These are phyloP conservation scores for Drosophila navojoa DNA, from an alignment of 1,140 invertebrate genomes.

Conservation along the genomic window DNA sequence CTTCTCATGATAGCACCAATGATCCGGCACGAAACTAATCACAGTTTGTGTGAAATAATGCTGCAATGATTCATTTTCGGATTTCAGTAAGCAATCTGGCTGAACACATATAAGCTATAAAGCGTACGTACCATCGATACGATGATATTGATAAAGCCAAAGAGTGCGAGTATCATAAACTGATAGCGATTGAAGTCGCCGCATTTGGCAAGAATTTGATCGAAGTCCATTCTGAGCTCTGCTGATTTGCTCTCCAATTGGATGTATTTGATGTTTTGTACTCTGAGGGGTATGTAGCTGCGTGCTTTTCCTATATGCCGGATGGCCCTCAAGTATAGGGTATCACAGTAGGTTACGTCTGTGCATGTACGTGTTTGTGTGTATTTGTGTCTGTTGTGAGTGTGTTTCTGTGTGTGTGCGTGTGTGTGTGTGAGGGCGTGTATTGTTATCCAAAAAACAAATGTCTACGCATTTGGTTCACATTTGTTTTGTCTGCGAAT, in stretches of 20 bases:
- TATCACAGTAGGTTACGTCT: slow-evolving; percentile 36
- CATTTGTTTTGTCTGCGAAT: slow-evolving; percentile 60
- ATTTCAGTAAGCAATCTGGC: no score
- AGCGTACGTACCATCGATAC: slow-evolving; percentile 83
- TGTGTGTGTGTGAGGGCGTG: slow-evolving; percentile 5
- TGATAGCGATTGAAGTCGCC: slow-evolving; percentile 88
- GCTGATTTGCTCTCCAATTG: slow-evolving; percentile 8
- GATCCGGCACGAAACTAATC: slow-evolving; percentile 85
- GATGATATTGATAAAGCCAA: slow-evolving; percentile 86
- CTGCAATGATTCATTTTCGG: slow-evolving; percentile 13
- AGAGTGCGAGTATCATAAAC: slow-evolving; percentile 85
- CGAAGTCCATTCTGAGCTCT: slow-evolving; percentile 84
- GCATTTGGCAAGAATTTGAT: slow-evolving; percentile 86
- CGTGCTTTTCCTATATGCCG: not conserved
- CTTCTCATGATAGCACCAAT: slow-evolving; percentile 83
- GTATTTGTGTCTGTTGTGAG: slow-evolving; percentile 22
- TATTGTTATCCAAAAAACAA: slow-evolving; percentile 30
- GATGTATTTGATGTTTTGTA: slow-evolving; percentile 20
- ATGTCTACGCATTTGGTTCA: slow-evolving; percentile 48
- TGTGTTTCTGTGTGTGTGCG: slow-evolving; percentile 34
- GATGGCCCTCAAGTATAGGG: slow-evolving; percentile 15
- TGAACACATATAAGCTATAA: not conserved
- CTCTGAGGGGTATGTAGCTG: slow-evolving; percentile 3
- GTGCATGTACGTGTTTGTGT: slow-evolving; percentile 23
- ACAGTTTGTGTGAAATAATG: slow-evolving; percentile 87